A percentile compares a stretch with the other conserved stretches of the same genome.
Evolutionary conservation across 2,113 vertebrate species (phyloP).

Genomic region (Dromaius novaehollandiae): DNA sequence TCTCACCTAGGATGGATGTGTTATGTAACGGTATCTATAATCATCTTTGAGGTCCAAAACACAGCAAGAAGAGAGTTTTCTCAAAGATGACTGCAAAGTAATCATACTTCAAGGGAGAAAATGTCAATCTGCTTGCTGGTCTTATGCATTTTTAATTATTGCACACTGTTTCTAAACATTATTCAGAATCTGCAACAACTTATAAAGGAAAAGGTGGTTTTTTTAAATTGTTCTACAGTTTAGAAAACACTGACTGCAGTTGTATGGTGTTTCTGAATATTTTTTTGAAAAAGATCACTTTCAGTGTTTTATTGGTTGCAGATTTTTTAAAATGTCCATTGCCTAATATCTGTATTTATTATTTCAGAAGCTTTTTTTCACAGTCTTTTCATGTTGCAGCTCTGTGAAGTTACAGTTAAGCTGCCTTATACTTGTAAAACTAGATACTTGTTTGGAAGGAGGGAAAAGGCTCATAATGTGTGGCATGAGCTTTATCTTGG

Average conservation of each 20-base stretch:
- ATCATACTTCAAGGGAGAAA: neutral
- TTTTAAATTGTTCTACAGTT: neutral
- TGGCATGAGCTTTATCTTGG: slow-evolving; percentile 39
- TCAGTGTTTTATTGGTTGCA: neutral
- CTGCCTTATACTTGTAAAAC: neutral
- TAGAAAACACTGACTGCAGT: neutral
- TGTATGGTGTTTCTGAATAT: neutral
- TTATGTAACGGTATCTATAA: neutral
- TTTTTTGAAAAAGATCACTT: neutral
- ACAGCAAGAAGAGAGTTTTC: neutral
- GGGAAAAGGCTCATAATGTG: neutral
- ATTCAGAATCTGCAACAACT: neutral
- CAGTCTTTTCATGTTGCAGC: neutral
- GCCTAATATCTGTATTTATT: neutral
- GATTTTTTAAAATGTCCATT: neutral
- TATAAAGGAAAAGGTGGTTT: neutral
- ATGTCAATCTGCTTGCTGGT: neutral
- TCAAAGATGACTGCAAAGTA: neutral
- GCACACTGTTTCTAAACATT: neutral
- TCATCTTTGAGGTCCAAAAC: neutral
- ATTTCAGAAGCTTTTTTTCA: neutral
- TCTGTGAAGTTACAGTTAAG: neutral
- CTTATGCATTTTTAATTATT: neutral
- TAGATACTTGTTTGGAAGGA: neutral
- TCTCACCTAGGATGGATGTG: neutral